Percentiles rank a stretch among this genome's conserved stretches.
Conservation (phyloP, 1,140 invertebrate species). For the Gryllus bimaculatus region DNA sequence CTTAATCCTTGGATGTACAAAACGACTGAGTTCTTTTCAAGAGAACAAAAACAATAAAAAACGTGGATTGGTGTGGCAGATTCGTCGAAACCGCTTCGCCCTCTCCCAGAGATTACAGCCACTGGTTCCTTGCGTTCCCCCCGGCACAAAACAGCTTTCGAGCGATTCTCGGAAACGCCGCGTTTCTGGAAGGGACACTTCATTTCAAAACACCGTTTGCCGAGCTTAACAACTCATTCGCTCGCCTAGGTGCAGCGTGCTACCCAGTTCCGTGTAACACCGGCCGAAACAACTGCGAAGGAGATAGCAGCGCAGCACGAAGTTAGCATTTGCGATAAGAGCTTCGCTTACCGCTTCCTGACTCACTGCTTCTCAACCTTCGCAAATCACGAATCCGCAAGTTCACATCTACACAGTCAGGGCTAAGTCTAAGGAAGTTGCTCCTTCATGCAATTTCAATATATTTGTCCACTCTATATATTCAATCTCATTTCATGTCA, state of each 20-base stretch:
- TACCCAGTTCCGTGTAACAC: not conserved
- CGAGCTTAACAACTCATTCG: not conserved
- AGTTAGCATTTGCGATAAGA: not conserved
- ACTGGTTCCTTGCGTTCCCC: not conserved
- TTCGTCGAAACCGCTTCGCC: too few relatives aligned
- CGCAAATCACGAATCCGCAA: too few relatives aligned
- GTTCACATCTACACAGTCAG: too few relatives aligned
- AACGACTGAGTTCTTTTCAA: too few relatives aligned
- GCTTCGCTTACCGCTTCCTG: not conserved
- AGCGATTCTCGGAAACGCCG: not conserved
- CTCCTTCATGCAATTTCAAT: too few relatives aligned
- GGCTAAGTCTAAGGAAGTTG: too few relatives aligned
- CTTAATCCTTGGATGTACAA: too few relatives aligned
- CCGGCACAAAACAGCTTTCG: not conserved
- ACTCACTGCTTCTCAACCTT: too few relatives aligned
- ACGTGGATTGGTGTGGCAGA: too few relatives aligned
- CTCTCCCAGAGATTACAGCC: not conserved
- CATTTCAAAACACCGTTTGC: not conserved
- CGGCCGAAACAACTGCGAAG: not conserved
- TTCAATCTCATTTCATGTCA: too few relatives aligned
- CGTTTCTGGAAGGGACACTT: not conserved
- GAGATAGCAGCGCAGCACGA: not conserved
- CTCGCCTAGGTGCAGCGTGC: not conserved
- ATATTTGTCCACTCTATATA: too few relatives aligned
- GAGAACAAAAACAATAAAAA: too few relatives aligned